phyloP scores from a whole-genome alignment of 2,888 invertebrate genomes.

The Pseudeuparius sepicola region DNA sequence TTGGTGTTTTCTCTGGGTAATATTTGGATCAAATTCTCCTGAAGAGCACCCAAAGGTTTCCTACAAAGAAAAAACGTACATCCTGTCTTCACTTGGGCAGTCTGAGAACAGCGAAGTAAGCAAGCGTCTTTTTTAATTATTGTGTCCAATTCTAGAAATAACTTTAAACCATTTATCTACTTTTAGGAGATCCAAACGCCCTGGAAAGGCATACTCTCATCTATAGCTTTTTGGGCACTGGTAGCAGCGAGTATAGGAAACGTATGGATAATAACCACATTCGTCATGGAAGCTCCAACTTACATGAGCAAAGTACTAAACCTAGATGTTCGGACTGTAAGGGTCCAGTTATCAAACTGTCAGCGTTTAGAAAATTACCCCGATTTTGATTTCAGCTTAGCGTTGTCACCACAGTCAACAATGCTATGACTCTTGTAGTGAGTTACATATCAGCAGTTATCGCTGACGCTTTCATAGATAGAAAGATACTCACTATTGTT shows the following conservation, averaged over 20 bases:
- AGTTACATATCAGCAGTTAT: no score
- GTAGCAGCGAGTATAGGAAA: slow-evolving; percentile 17
- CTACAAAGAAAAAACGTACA: slow-evolving; percentile 53
- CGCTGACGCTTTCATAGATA: no score
- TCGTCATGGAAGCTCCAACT: slow-evolving; percentile 16
- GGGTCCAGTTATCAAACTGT: no score
- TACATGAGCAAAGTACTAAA: slow-evolving; percentile 16
- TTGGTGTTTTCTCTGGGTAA: slow-evolving; percentile 51
- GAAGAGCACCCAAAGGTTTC: slow-evolving; percentile 49
- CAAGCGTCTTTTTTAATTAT: no score
- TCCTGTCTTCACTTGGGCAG: slow-evolving; percentile 41
- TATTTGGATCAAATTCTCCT: slow-evolving; percentile 58
- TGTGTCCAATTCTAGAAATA: no score
- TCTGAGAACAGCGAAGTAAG: slow-evolving; percentile 13
- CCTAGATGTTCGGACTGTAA: slow-evolving; percentile 16
- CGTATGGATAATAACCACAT: slow-evolving; percentile 15
- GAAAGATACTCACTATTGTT: no score
- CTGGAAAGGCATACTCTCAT: slow-evolving; percentile 18
- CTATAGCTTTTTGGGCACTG: slow-evolving; percentile 19
- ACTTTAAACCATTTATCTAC: background rate
- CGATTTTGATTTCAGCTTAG: no score
- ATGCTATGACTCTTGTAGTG: no score
- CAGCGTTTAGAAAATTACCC: no score
- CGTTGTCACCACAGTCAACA: no score
- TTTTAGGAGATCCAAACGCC: slow-evolving; percentile 16